Base-by-base conservation (phyloP, 2,888 invertebrate genomes). In the Hipparchia semele region DNA sequence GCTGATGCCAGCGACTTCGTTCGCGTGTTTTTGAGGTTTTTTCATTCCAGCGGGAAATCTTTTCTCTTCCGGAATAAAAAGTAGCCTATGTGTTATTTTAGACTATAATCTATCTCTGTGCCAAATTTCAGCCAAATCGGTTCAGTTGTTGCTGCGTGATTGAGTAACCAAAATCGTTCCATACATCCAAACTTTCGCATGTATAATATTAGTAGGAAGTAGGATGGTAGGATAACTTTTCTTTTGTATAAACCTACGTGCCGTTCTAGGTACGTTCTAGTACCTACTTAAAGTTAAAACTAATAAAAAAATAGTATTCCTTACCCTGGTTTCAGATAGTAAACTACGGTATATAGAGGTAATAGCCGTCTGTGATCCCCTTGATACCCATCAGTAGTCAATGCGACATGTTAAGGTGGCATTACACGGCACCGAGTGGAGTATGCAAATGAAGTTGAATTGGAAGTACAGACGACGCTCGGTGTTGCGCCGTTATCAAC, bases 391-490 rank as follows among this genome's bases (percentile, higher is more conserved):
- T 74, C 73, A 75, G 76, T 73, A 75, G 73, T 83, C 81, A 84
- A 84, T 84, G 86, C 83, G 84, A 80, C 83, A 82, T 84, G 84
- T 83, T 82, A 78, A 80, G 80, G 82, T 77, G 75, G 81, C 79
- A 81, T 82, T 81, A 79, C 80, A 84, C 80, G 82, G 83, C 81
- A 77, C 75, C 76, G 79, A 83, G 83, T 83, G 82, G 83, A 83
- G 84, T 87, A 92, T 92, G 91, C 86, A 92, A 92, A 92, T 92
- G 88, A 89, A 86, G 84, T 79, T 86, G 86, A 89, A 90, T 90
- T 87, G 87, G 86, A 84, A 87, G 90, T 87, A 87, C 76, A 84
- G 84, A 83, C 81, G 82, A 80, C 83, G 83, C 81, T 75, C 80
- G 81, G 80, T 80, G 81, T 54, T 62, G 23, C 80, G 84, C 84